phyloP scores from a whole-genome alignment of 2,113 vertebrate genomes.

The Catharus bicknelli region DNA sequence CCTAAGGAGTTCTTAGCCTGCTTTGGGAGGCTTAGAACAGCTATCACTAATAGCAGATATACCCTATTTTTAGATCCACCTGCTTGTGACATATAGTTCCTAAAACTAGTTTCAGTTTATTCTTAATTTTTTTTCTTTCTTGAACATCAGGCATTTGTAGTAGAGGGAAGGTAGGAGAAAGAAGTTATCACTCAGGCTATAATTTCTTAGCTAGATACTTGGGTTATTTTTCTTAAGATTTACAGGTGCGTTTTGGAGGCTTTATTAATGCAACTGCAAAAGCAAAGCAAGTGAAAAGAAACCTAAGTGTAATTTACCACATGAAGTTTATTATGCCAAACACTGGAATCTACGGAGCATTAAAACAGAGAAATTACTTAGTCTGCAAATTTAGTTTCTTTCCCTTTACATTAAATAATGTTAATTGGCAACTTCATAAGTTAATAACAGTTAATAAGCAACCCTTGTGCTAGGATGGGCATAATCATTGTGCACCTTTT shows the following conservation, averaged over 20 bases:
- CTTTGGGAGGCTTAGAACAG: background rate
- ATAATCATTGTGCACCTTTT: background rate
- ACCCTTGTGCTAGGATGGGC: background rate
- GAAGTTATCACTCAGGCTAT: background rate
- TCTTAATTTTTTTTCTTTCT: background rate
- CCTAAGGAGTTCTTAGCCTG: background rate
- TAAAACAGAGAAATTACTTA: background rate
- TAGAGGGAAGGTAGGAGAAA: background rate
- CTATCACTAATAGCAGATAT: background rate
- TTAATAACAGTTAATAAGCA: background rate
- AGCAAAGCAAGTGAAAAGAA: background rate
- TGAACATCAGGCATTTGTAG: background rate
- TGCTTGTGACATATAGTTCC: background rate
- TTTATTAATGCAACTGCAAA: background rate
- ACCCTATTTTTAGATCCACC: background rate
- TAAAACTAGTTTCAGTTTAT: conserved; percentile 4
- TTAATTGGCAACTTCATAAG: background rate
- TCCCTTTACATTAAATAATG: background rate
- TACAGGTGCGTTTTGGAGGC: background rate
- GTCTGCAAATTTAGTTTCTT: background rate
- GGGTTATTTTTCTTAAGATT: background rate
- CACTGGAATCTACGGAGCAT: background rate
- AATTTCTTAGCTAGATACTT: background rate
- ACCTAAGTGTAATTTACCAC: background rate
- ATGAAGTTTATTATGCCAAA: background rate